These are phyloP conservation scores for Leucoma salicis DNA, from an alignment of 2,888 invertebrate species.

Conservation along the genomic window DNA sequence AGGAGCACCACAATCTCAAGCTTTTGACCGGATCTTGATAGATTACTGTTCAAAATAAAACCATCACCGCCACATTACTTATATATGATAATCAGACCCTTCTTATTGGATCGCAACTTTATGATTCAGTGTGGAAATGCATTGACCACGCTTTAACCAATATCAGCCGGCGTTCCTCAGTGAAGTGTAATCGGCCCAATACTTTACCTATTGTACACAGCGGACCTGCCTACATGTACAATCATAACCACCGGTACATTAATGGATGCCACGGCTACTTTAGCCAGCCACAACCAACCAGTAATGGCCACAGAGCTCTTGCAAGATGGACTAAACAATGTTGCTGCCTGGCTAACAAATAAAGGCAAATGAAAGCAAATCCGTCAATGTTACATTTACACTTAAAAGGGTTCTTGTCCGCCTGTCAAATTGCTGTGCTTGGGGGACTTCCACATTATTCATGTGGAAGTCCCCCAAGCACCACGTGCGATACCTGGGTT, in stretches of 20 bases:
- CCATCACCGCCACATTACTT: too few species aligned
- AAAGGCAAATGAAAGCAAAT: not conserved
- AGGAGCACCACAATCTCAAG: too few species aligned
- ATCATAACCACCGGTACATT: too few species aligned
- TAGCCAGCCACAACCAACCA: not conserved
- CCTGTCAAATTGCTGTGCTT: not conserved
- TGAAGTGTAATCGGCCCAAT: too few species aligned
- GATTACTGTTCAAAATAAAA: too few species aligned
- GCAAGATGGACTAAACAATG: not conserved
- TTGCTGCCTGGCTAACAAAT: not conserved
- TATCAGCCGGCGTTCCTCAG: too few species aligned
- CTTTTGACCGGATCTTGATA: too few species aligned
- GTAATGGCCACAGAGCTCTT: not conserved
- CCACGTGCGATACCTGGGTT: not conserved
- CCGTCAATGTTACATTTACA: not conserved
- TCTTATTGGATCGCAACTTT: not conserved
- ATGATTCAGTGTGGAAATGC: not conserved
- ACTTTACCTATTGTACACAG: too few species aligned
- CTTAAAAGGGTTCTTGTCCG: not conserved
- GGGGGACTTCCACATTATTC: too few species aligned
- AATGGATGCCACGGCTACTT: not conserved
- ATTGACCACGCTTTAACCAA: not conserved
- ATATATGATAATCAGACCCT: too few species aligned
- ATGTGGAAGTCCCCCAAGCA: not conserved
- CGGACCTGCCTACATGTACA: too few species aligned